These are phyloP conservation scores for Leptinotarsa tumamoca DNA, from an alignment of 2,888 invertebrate genomes.

Conservation along the genomic window DNA sequence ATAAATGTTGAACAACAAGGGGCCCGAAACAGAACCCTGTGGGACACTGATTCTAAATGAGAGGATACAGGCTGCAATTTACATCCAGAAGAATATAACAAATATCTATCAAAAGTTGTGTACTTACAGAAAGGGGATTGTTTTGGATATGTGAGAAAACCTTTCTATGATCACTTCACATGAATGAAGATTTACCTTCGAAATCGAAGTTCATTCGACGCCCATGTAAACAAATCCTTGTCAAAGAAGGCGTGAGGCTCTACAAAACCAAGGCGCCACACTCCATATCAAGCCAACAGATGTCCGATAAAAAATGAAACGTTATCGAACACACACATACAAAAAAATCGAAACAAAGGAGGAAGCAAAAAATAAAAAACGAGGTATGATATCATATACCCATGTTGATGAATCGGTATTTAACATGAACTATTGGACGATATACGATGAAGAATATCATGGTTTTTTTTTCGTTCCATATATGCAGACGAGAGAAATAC, in stretches of 20 bases:
- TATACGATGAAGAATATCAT: neutral
- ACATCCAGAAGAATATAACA: too few relatives aligned
- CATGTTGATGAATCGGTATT: conserved; percentile 11
- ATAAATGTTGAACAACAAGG: too few relatives aligned
- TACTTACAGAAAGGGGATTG: too few relatives aligned
- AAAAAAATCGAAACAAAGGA: conserved; percentile 9
- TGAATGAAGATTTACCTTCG: too few relatives aligned
- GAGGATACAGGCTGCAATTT: too few relatives aligned
- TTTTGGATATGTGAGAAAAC: too few relatives aligned
- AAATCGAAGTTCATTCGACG: neutral
- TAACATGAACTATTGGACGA: neutral
- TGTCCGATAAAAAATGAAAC: conserved; percentile 20
- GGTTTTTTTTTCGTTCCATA: neutral
- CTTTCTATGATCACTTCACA: too few relatives aligned
- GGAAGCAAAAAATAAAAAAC: conserved; percentile 5
- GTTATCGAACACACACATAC: conserved; percentile 18
- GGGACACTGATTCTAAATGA: too few relatives aligned
- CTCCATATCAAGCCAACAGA: conserved; percentile 19
- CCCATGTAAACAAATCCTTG: neutral
- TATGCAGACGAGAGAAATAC: neutral
- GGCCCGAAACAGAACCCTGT: too few relatives aligned
- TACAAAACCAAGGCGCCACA: conserved; percentile 14
- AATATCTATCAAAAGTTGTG: too few relatives aligned
- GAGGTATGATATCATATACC: conserved; percentile 14
- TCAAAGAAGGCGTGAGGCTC: conserved; percentile 12